Evolutionary conservation across 2,888 invertebrate species (phyloP).

Genomic region (Euspilapteryx auroguttella): DNA sequence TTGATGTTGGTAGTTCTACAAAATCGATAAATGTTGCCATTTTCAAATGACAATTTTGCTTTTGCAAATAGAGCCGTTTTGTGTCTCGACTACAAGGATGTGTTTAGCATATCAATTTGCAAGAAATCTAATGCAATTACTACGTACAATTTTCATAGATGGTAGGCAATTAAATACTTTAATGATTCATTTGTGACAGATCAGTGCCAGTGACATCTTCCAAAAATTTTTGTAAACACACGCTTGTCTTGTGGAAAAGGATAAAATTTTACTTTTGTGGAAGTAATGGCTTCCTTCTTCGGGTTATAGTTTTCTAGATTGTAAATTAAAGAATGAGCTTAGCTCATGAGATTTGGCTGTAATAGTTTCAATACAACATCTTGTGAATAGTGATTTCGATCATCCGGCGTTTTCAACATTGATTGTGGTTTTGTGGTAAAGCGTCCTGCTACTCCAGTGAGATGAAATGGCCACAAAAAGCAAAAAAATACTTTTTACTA

Average conservation of each 20-base stretch:
- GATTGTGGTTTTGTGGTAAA: constrained; percentile 22
- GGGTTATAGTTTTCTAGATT: no score
- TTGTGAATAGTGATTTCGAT: constrained; percentile 23
- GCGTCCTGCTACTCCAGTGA: constrained; percentile 38
- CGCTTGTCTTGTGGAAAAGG: constrained; percentile 61
- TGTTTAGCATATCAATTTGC: no score
- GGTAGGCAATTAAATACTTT: constrained; percentile 32
- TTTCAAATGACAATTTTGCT: no score
- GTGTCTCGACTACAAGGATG: no score
- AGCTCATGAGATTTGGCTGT: no score
- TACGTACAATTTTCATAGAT: constrained; percentile 12
- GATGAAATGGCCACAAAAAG: constrained; percentile 40
- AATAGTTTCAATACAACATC: no score
- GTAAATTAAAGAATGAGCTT: no score
- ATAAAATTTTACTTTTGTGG: no score
- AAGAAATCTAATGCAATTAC: no score
- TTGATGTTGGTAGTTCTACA: neutral
- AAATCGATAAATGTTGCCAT: constrained; percentile 3
- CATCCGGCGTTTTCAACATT: constrained; percentile 30
- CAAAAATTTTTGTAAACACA: constrained; percentile 59
- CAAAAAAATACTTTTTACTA: no score
- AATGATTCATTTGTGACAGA: constrained; percentile 19
- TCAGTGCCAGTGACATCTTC: constrained; percentile 43
- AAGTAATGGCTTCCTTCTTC: constrained; percentile 64
- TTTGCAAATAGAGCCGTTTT: no score